A percentile compares a stretch with the other conserved stretches of the same genome.
Evolutionary conservation across 2,888 invertebrate genomes (phyloP).

Genomic region (Stenurella melanura): DNA sequence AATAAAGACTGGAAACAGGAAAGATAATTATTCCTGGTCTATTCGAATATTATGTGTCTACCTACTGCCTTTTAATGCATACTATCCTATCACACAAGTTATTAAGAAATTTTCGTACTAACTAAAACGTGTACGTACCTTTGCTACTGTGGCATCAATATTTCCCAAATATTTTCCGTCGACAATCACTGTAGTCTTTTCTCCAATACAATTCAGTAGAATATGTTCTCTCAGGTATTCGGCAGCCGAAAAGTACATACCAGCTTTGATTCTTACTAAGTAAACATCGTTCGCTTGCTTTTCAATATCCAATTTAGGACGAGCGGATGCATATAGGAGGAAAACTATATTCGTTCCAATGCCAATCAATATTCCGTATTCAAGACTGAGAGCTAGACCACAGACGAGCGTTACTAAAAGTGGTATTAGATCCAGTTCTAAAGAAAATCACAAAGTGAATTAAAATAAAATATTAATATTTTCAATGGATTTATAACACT

Average conservation of each 20-base stretch:
- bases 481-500: no score
- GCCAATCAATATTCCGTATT: constrained; percentile 80
- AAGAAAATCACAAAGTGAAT: constrained; percentile 57
- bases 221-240: constrained; percentile 80
- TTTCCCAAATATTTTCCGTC: constrained; percentile 76
- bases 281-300: constrained; percentile 72
- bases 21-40: no score
- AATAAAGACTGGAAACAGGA: no score
- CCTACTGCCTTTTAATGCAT: no score
- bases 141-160: constrained; percentile 79
- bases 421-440: constrained; percentile 78
- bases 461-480: background rate
- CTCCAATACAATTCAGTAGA: constrained; percentile 66
- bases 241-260: constrained; percentile 87
- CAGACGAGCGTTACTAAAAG: constrained; percentile 76
- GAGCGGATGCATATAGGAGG: constrained; percentile 75
- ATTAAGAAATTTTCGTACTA: no score
- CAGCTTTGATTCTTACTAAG: constrained; percentile 81
- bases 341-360: constrained; percentile 75
- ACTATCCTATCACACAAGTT: no score
- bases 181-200: constrained; percentile 68
- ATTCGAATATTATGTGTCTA: no score
- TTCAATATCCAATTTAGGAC: constrained; percentile 71
- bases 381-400: constrained; percentile 78
- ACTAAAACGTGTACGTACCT: constrained; percentile 70